These are phyloP conservation scores for Cotesia typhae DNA, from an alignment of 1,140 invertebrate genomes.

Conservation along the genomic window DNA sequence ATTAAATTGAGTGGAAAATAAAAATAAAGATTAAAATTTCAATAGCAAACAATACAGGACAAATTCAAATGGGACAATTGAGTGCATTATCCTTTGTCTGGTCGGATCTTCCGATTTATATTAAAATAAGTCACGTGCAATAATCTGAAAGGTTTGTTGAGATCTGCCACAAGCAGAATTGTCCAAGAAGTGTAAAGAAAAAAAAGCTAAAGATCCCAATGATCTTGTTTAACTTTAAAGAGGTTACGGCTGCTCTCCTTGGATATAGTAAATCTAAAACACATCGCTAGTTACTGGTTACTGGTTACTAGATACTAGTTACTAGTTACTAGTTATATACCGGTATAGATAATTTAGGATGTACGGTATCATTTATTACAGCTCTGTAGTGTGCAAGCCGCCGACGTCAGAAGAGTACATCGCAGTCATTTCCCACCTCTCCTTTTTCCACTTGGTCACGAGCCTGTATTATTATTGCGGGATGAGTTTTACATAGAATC, in stretches of 20 bases:
- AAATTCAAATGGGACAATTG: too few species aligned
- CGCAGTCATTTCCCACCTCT: constrained; percentile 9
- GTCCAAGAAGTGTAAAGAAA: not conserved
- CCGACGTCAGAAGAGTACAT: not conserved
- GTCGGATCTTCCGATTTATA: too few species aligned
- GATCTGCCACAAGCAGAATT: not conserved
- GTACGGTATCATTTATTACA: constrained; percentile 24
- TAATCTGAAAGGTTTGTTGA: not conserved
- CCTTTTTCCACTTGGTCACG: constrained; percentile 7
- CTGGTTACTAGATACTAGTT: too few species aligned
- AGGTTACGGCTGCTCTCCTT: constrained; percentile 12
- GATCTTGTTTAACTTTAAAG: constrained; percentile 11
- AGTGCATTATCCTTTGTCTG: too few species aligned
- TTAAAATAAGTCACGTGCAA: too few species aligned
- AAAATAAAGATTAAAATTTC: too few species aligned
- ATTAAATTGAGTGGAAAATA: not conserved
- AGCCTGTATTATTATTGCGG: not conserved
- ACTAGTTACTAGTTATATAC: too few species aligned
- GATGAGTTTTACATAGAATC: constrained; percentile 11
- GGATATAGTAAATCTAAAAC: not conserved
- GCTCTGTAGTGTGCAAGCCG: not conserved
- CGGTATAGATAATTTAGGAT: not conserved
- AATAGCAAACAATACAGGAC: too few species aligned
- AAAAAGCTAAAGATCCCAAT: not conserved
- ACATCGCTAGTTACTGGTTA: too few species aligned